Evolutionary conservation across 2,113 vertebrate genomes (phyloP), one percentile per base, ranked within the genome.

Genomic region (Pseudopodoces humilis): DNA sequence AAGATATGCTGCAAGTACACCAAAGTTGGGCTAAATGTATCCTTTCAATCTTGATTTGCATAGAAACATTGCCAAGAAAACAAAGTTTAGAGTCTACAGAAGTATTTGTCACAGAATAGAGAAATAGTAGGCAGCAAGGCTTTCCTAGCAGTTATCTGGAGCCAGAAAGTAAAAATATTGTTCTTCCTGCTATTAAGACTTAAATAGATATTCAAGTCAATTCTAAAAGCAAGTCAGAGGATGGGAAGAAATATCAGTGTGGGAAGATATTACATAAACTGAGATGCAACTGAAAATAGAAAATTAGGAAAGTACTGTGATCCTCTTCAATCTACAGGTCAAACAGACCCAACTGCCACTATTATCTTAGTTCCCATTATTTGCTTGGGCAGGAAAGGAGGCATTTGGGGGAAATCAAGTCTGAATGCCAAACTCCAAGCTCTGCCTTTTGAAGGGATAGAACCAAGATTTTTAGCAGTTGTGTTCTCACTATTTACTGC

Each of bases 111-210:
- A 59, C 50, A 90, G 52, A 92, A 22, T 1, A 86, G 63, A 91
- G 59, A 91, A 91, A 77, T 0, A 86, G 74, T 50, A 94, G 69
- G 52, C 68, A 94, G 64, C 0, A 0, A 93, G 60, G 60, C n/a
- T 83, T 88, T 88, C 43, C 75, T 59, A 62, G 50, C 53, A 80
- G 87, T 47, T 90, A 72, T 52, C 64, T 60, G 18, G 31, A 93
- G 24, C 35, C 82, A 95, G 46, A 83, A 85, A 80, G 55, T 53
- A 91, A 80, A 95, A 95, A 74, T 41, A 94, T n/a, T 92, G 24
- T 69, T 92, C 68, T 92, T 85, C 67, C 59, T 91, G 21, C 43
- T 77, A 95, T 91, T 82, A 83, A 92, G 75, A 92, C 50, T 95
- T 91, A 88, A 89, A 85, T 58, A 95, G 74, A 85, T 65, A 87